Base-by-base conservation (phyloP, 2,797 vertebrate species). In the Coilia nasus region DNA sequence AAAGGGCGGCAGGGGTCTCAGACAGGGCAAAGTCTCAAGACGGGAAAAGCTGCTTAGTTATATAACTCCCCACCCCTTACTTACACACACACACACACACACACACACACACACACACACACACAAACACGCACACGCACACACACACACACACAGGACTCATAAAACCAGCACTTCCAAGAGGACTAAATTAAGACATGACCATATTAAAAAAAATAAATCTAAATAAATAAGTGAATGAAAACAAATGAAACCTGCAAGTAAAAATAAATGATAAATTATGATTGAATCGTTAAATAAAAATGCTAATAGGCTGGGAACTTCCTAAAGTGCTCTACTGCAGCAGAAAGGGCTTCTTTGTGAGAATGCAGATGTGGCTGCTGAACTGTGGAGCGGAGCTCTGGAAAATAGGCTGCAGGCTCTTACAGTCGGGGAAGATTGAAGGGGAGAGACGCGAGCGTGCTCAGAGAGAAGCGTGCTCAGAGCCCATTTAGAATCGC, bases 41-140 rank as follows among this genome's bases (percentile, higher is more conserved):
- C 46, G 11, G 28, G 47, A 41, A 35, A 83, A 87, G 11, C 84
- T 57, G 57, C 57, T 86, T 83, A 54, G 71, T 88, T 87, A 85
- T 44, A 62, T 85, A 85, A 85, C 60, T n/a, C 71, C 14, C 35
- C 35, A 41, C 71, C 17, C 67, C 67, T 10, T 9, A 56, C 60
- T 15, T 25, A 60, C 81, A 54, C 50, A 54, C 50, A 9, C 50
- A 9, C 41, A 85, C 44, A 82, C 62, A 82, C 60, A 71, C 17
- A 35, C 41, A 11, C 35, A 54, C 50, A 78, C 50, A 54, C 50
- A 14, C 50, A 54, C 14, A 54, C 50, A 54, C 50, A n/a, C 50
- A 54, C 9, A 54, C 14, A 21, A 15, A 41, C 71, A 78, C 31
- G 14, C 17, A 19, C 19, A 10, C 14, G 17, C 31, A 54, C 9